Evolutionary conservation across 2,797 vertebrate genomes (phyloP), one percentile per base, ranked within the genome.

Genomic region (Pitangus sulphuratus): DNA sequence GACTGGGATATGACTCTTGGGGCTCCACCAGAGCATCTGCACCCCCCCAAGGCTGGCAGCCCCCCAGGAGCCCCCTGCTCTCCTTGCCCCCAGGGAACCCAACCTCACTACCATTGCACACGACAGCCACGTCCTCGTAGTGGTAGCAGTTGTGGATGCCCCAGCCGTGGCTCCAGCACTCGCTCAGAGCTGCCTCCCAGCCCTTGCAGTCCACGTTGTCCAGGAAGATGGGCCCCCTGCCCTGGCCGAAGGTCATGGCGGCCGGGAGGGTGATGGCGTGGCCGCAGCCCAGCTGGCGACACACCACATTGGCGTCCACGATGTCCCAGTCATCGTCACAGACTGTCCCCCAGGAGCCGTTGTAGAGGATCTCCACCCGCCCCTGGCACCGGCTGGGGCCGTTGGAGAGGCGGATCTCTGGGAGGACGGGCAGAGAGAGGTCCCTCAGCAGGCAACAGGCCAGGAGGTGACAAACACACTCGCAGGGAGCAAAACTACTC

Each of bases 271-370:
- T 90, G 70, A 98, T 84, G 1, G 99, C 99, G 4, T 98, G 95
- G 18, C 99, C 99, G 0, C 99, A 99, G 84, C 97, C 97, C 97
- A 99, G 96, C 98, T 99, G 99, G 42, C 97, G 98, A 56, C 99
- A 99, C 93, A 99, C 99, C 84, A 99, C 98, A 3, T 98, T 99
- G 97, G 99, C 99, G 2, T 99, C 99, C 97, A 99, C 98, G 74
- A 99, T 98, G 96, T 99, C 99, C 99, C 99, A 99, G 97, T 99
- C 99, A 0, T 99, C 99, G 0, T 99, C 99, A 0, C 99, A 99
- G 68, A 99, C 99, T 0, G 99, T 99, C 66, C 99, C 99, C 99
- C 99, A 99, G 12, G 98, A 97, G 40, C 97, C 97, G 0, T 99
- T 98, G 91, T 99, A 97, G 70, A 96, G 93, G 96, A 99, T 98